Evolutionary conservation across 2,113 vertebrate species (phyloP).

Genomic region (Camelus bactrianus): DNA sequence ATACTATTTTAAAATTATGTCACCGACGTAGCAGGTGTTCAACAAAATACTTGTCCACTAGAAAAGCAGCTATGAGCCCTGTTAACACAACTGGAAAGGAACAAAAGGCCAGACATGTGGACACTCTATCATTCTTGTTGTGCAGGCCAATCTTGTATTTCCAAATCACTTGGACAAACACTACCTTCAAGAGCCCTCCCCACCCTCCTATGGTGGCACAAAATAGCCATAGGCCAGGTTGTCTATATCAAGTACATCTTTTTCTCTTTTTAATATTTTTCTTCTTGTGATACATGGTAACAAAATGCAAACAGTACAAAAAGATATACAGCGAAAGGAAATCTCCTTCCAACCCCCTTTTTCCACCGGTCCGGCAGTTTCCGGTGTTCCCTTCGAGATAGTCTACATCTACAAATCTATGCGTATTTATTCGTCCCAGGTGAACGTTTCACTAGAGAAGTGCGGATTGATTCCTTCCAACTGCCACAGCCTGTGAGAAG

Average conservation of each 20-base stretch:
- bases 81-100: neutral
- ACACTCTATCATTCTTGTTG: neutral
- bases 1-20: neutral
- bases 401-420: neutral
- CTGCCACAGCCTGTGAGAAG: too few relatives aligned
- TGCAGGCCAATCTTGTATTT: neutral
- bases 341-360: neutral
- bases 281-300: neutral
- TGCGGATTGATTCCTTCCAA: neutral
- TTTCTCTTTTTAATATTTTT: neutral
- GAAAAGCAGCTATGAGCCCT: neutral
- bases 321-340: neutral
- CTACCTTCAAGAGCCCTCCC: neutral
- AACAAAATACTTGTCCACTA: neutral
- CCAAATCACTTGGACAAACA: neutral
- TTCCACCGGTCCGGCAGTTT: neutral
- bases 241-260: neutral
- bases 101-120: neutral
- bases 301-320: neutral
- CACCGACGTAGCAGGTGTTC: neutral
- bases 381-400: neutral
- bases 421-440: neutral
- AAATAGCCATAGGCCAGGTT: neutral
- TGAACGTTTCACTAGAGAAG: neutral
- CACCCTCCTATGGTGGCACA: neutral